These are phyloP conservation scores for Tachysurus fulvidraco DNA, from an alignment of 2,113 vertebrate species.

Conservation along the genomic window DNA sequence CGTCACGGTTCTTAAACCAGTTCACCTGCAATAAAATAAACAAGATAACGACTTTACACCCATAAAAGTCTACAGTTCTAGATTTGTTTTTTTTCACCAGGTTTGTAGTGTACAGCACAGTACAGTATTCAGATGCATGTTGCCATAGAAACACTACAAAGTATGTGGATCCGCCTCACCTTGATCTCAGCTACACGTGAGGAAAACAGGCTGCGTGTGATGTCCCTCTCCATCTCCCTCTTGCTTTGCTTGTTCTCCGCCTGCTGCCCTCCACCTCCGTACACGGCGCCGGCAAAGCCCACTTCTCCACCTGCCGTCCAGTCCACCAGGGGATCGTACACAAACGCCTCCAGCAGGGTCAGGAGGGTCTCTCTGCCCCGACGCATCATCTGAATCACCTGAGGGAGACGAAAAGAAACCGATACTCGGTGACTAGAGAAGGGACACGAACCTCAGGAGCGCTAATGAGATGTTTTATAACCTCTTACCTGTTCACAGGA, in stretches of 20 bases:
- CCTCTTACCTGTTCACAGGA: constrained; percentile 91
- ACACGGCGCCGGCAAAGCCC: constrained; percentile 95
- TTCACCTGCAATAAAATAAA: constrained; percentile 80
- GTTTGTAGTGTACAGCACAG: background rate
- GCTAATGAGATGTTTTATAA: background rate
- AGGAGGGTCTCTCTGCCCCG: constrained; percentile 93
- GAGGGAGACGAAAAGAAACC: constrained; percentile 9
- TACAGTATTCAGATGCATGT: background rate
- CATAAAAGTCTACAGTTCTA: background rate
- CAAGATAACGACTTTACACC: background rate
- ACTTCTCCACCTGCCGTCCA: constrained; percentile 98
- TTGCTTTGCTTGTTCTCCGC: constrained; percentile 97
- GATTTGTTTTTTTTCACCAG: too few species aligned
- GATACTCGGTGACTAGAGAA: background rate
- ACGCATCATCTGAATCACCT: constrained; percentile 98
- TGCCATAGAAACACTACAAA: background rate
- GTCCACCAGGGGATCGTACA: constrained; percentile 97
- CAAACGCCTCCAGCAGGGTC: constrained; percentile 93
- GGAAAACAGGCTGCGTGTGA: constrained; percentile 96
- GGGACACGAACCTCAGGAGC: background rate
- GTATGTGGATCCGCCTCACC: constrained; percentile 67
- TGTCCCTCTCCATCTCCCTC: constrained; percentile 97
- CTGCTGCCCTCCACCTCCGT: constrained; percentile 95
- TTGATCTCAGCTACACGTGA: constrained; percentile 98
- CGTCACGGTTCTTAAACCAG: constrained; percentile 98